Base-by-base conservation (phyloP, 2,113 vertebrate genomes). In the Labrus mixtus region DNA sequence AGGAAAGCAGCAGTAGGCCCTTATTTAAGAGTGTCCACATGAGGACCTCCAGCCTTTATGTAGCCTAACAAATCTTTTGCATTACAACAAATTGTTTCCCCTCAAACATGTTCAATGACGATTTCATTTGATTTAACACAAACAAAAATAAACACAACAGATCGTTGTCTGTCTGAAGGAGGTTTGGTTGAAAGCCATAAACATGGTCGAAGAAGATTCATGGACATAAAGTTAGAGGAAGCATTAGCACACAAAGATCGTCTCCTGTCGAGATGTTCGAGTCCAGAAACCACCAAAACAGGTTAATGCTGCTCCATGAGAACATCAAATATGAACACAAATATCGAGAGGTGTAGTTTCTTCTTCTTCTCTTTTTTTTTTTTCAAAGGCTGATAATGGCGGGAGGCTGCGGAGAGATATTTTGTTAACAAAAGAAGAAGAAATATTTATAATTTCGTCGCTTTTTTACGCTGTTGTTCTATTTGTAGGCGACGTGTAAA, bases 211-310 rank as follows among this genome's bases (percentile, higher is more conserved):
- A 33, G 4, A 33, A 33, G 29, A 33, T 43, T 54, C n/a, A 39
- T n/a, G 8, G 8, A 10, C 56, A 8, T 2, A 36, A 41, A 25
- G 51, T 39, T 41, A 41, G 11, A 41, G 10, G 41, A 22, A 33
- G 11, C 57, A 25, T 41, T 10, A 39, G 37, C 37, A 39, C 6
- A 41, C 39, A 41, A 41, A 41, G 39, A 41, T 41, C 39, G 39
- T 41, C 50, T 58, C 45, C n/a, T 66, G 23, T 7, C 55, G 67
- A 51, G 63, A 53, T 3, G 13, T 61, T 45, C 6, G 71, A 11
- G 50, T 62, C 60, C 62, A 17, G 45, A 39, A 39, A 39, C 37
- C 7, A 39, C 37, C 37, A 67, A 62, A 48, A 15, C 33, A 0
- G 6, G 25, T 59, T 45, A 10, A 1, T 6, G 19, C 54, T 45